Conservation (phyloP, 2,797 vertebrate genomes). For the Microtus agrestis region DNA sequence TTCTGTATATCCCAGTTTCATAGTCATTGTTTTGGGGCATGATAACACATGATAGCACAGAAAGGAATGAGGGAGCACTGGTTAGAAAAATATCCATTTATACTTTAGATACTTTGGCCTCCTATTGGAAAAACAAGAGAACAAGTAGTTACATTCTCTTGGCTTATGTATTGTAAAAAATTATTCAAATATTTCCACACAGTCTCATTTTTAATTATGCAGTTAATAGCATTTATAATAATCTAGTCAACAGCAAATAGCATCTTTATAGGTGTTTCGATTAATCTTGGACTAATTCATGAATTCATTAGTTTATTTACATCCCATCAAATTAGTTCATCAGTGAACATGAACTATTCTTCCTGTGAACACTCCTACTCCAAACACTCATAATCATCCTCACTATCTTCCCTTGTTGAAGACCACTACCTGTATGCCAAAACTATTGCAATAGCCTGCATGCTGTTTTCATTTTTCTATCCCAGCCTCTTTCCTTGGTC, state of each 20-base stretch:
- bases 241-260: slow-evolving; percentile 26
- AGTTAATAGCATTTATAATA: background rate
- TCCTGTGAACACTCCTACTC: background rate
- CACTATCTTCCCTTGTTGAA: background rate
- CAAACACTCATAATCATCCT: background rate
- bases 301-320: background rate
- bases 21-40: background rate
- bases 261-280: background rate
- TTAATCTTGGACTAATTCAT: slow-evolving; percentile 10
- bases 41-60: background rate
- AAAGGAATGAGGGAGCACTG: background rate
- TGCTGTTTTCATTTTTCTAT: slow-evolving; percentile 18
- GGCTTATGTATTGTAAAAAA: background rate
- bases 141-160: background rate
- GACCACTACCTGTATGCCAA: background rate
- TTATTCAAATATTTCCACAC: slow-evolving; percentile 9
- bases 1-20: background rate
- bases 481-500: background rate
- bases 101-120: background rate
- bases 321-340: background rate
- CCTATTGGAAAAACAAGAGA: background rate
- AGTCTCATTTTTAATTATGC: background rate
- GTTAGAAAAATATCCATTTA: background rate
- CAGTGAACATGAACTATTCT: background rate
- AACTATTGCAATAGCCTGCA: background rate